Evolutionary conservation across 2,797 vertebrate genomes (phyloP), one percentile per base, ranked within the genome.

Genomic region (Smutsia temminckii): DNA sequence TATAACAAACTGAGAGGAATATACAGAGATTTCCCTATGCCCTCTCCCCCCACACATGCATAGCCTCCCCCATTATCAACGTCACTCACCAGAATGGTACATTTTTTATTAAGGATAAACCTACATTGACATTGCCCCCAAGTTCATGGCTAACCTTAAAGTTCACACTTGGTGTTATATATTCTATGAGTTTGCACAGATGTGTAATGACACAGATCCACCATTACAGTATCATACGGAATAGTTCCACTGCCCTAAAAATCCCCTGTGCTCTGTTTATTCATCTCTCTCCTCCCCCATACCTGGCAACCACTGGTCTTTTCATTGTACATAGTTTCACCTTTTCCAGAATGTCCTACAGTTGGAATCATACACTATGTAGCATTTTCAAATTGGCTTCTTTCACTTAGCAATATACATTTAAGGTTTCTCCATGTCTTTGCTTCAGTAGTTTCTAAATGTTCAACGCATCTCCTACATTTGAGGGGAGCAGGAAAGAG

Each of bases 201-300:
- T 8, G n/a, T 18, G 0, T 16, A 10, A 51, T 13, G 59, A 18
- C 21, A 12, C 16, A 2, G 11, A 13, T 10, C 77, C 42, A 12
- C 9, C 77, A 40, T 49, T 16, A 23, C 0, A 49, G 93, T 17
- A 12, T 9, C 80, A 12, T 18, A 20, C 61, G 42, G 61, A 29
- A 23, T 13, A 4, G 29, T n/a, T 13, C 23, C 63, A 42, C 6
- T 59, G 42, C 16, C 29, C 34, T 53, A 23, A 37, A 40, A 32
- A 34, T 32, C 29, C 71, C 42, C 9, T 3, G 12, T 0, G 42
- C n/a, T 46, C 18, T 57, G 29, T 46, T 46, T 9, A 0, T 59
- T 42, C 42, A 27, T 34, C 80, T 37, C 2, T 21, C 21, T 64
- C 6, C 14, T 34, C 7, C 18, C 2, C 32, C 3, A 14, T 18